Evolutionary conservation across 2,797 vertebrate genomes (phyloP), one percentile per base, ranked within the genome.

Genomic region (Pseudochirops cupreus): DNA sequence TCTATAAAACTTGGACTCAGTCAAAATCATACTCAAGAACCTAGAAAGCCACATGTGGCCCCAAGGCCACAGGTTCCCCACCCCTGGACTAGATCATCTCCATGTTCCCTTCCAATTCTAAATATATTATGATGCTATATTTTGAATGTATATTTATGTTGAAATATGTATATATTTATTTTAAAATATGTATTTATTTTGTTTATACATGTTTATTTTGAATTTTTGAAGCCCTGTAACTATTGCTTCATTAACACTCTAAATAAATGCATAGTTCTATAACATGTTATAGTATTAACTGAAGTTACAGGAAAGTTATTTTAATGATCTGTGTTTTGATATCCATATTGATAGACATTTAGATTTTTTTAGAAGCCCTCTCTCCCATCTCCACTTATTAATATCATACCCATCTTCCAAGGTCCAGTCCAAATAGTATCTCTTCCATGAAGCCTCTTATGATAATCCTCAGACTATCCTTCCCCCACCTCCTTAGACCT

Each of bases 251-350:
- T 67, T 67, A 33, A 33, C 31, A 67, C 59, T 87, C 5, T 67
- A 59, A 12, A 29, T 91, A 57, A 95, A 95, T 82, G 91, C 50
- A 46, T 92, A 57, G 67, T 56, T 94, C 94, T 87, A 59, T 89
- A 97, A 58, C 12, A 90, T 33, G 31, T 93, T 87, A 33, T 96
- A 54, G 50, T 33, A 54, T 91, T 62, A 96, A 24, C 56, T 74
- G 93, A 93, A 91, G 89, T 82, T 93, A 92, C 26, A 95, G n/a
- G 67, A 82, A 39, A 82, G 21, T 46, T 82, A 46, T 82, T 39
- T 82, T 82, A 82, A 46, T 46, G n/a, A 82, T 24, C n/a, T 82
- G 6, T 82, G 16, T 82, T 82, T 39, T 82, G 67, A 39, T 24
- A 82, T 21, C n/a, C n/a, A 24, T 82, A 82, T 82, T 46, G 21